Evolutionary conservation across 2,113 vertebrate species (phyloP), one percentile per base, ranked within the genome.

Genomic region (Hemicordylus capensis): DNA sequence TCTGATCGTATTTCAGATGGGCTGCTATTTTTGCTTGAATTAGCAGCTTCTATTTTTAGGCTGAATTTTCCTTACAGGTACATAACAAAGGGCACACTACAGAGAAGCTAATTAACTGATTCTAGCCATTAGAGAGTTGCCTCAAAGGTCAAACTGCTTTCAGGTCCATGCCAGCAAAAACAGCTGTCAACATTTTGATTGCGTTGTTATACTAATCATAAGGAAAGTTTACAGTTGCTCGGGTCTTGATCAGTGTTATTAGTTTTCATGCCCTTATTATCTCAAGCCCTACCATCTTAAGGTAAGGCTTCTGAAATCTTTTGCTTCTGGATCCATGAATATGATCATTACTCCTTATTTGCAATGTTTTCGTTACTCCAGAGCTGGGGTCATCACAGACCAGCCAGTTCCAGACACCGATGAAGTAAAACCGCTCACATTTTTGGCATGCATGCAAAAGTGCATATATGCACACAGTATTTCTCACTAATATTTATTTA

Each of bases 1-100:
- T n/a, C 76, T 85, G 77, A 85, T 85, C 84, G 37, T 56, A 85
- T 85, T 79, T 85, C 84, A 80, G 24, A 80, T 73, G 84, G 42
- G 76, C 17, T 85, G 76, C 67, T 61, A 59, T 54, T 59, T 85
- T 72, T 4, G 54, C 76, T 79, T 72, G 84, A 80, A 80, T 73
- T 85, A 80, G 84, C 66, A 80, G 42, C 42, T 58, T 73, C 76
- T 85, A 85, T 85, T 85, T 85, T 80, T 79, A 72, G 56, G 6
- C 59, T 34, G 34, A 72, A 73, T 85, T 79, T 80, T 73, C 34
- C 66, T 80, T 63, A 80, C 66, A 85, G 84, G 84, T 85, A 80
- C 84, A 64, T 80, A 85, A 85, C 76, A 73, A 85, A 85, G n/a
- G 56, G 56, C 63, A 80, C 76, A 85, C 44, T 48, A 61, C 76